Evolutionary conservation across 1,140 invertebrate species (phyloP), one percentile per base, ranked within the genome.

Genomic region (Panulirus ornatus): DNA sequence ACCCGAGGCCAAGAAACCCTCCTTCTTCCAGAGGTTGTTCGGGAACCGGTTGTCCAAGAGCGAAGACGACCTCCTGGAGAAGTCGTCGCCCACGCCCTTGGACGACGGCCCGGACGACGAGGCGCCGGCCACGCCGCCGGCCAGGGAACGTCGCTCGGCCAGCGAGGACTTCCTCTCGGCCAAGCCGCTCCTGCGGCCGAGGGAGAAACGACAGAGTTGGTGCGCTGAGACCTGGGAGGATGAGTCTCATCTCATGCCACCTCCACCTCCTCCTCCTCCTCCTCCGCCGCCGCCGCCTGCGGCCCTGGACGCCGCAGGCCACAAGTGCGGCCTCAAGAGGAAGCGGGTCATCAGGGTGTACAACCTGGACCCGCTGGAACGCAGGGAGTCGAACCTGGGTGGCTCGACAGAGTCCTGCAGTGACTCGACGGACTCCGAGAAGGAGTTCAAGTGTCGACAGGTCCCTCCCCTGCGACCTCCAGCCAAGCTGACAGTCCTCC

Each of bases 261-360:
- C 58, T 1, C 76, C 76, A 36, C 76, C 70, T 5, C 84, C 84
- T 11, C 81, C 81, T 19, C 27, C 30, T 34, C 6, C 36, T 40
- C 22, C 42, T 51, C 51, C 51, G 22, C 22, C 27, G 6, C 42
- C 19, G 76, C 78, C 78, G 16, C 78, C 78, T 19, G 47, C 76
- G n/a, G n/a, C 14, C 51, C 8, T 36, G 47, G 36, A 36, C 8
- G 9, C 9, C 6, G 42, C 16, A 0, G 8, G 27, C 8, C 63
- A 44, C 2, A 84, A 89, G 19, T 19, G 38, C 34, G 75, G 85
- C 27, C 63, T 89, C 9, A 89, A 89, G 47, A 51, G 87, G 38
- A 89, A 89, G 34, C 11, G 87, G 30, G 79, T 76, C n/a, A 89
- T 89, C 38, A 54, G 58, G 71, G 71, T 89, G 42, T 86, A 86